These are phyloP conservation scores for Thymelicus acteon DNA, from an alignment of 2,888 invertebrate species.

Conservation along the genomic window DNA sequence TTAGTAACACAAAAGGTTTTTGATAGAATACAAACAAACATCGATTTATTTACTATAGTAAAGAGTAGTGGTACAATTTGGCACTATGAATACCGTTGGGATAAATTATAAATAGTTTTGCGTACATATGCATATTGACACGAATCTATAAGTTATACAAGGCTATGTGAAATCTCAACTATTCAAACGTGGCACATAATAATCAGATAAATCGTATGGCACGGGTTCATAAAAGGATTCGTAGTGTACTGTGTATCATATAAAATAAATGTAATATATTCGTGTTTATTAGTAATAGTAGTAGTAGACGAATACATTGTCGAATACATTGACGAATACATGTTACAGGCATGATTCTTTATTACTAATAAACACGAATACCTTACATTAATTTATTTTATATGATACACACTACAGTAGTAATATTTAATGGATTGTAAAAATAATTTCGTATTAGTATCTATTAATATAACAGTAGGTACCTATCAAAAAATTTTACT, in stretches of 20 bases:
- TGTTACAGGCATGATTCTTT: no score
- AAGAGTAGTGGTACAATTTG: neutral
- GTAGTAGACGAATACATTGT: no score
- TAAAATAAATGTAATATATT: no score
- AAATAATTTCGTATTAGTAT: constrained; percentile 4
- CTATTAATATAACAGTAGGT: neutral
- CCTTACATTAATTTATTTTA: no score
- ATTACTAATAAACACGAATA: no score
- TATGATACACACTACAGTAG: no score
- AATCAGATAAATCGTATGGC: neutral
- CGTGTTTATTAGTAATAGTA: no score
- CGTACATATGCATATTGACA: neutral
- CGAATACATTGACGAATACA: no score
- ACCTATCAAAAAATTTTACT: constrained; percentile 10
- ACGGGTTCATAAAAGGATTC: constrained; percentile 2
- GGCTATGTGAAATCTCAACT: neutral
- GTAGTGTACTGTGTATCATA: no score
- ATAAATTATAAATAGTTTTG: constrained; percentile 1
- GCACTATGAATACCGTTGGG: constrained; percentile 10
- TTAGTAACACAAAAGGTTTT: neutral
- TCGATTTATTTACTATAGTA: neutral
- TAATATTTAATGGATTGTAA: neutral
- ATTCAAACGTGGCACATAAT: neutral
- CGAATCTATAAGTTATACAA: no score
- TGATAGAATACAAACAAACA: neutral